A percentile compares a stretch with the other conserved stretches of the same genome.
These are phyloP conservation scores for Sclerurus mexicanus DNA, from an alignment of 2,113 vertebrate genomes.

Conservation along the genomic window DNA sequence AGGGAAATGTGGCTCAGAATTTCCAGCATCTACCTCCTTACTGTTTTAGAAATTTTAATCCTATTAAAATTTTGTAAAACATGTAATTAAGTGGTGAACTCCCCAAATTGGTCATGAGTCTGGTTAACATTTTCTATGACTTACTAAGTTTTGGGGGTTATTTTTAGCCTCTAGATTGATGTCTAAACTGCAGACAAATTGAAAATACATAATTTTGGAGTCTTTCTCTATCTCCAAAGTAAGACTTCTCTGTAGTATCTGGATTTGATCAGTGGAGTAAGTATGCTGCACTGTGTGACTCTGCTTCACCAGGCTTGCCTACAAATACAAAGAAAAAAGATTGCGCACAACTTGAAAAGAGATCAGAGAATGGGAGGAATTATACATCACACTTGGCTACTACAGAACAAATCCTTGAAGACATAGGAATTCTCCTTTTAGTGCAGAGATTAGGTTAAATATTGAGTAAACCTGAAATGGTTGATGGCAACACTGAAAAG, in stretches of 20 bases:
- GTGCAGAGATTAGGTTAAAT: not conserved
- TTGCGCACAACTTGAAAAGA: not conserved
- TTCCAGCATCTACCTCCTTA: not conserved
- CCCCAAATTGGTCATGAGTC: not conserved
- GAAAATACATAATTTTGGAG: not conserved
- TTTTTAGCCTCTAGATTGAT: not conserved
- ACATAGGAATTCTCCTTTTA: not conserved
- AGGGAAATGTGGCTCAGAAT: not conserved
- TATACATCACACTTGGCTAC: not conserved
- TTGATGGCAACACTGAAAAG: not conserved
- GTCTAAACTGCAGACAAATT: not conserved
- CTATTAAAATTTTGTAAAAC: not conserved
- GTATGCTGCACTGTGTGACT: not conserved
- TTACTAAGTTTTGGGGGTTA: fast-evolving
- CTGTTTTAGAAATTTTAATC: not conserved
- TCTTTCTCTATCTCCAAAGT: not conserved
- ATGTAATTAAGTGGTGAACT: not conserved
- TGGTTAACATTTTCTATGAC: not conserved
- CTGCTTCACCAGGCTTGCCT: not conserved
- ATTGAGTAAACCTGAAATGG: not conserved
- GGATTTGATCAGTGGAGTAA: not conserved
- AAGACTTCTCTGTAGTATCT: not conserved
- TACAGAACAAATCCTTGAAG: not conserved
- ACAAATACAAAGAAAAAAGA: not conserved
- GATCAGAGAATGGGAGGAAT: not conserved